A percentile compares a stretch with the other conserved stretches of the same genome.
phyloP scores from a whole-genome alignment of 2,888 invertebrate genomes.

The Stictocephala bisonia region DNA sequence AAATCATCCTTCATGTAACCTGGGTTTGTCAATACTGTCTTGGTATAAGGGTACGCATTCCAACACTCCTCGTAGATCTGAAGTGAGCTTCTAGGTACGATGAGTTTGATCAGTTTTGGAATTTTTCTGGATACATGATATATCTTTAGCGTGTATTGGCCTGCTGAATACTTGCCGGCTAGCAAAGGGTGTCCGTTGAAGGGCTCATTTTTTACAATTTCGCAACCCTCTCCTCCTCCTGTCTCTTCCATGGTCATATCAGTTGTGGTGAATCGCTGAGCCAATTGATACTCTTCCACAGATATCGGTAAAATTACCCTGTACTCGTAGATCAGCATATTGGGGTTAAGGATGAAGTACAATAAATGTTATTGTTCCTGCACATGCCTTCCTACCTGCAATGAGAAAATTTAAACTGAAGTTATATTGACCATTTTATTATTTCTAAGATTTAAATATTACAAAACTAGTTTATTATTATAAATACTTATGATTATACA shows the following conservation, averaged over 20 bases:
- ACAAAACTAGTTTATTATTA: too few relatives aligned
- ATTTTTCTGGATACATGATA: conserved; percentile 93
- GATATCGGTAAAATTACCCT: conserved; percentile 96
- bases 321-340: conserved; percentile 64
- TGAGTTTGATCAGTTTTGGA: conserved; percentile 88
- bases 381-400: too few relatives aligned
- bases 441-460: too few relatives aligned
- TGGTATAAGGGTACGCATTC: conserved; percentile 99
- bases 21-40: conserved; percentile 90
- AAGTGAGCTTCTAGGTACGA: conserved; percentile 95
- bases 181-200: conserved; percentile 89
- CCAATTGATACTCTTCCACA: conserved; percentile 95
- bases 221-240: conserved; percentile 76
- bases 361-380: too few relatives aligned
- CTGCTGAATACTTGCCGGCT: conserved; percentile 88
- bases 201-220: conserved; percentile 96
- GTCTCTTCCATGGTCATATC: conserved; percentile 76
- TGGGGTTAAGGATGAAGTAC: too few relatives aligned
- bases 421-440: too few relatives aligned
- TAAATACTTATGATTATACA: too few relatives aligned
- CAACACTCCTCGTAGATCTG: conserved; percentile 99
- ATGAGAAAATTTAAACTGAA: too few relatives aligned
- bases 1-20: conserved; percentile 97
- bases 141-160: conserved; percentile 99
- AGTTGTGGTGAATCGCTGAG: conserved; percentile 97